A percentile compares a stretch with the other conserved stretches of the same genome.
phyloP scores from a whole-genome alignment of 2,113 vertebrate genomes.

The Mus musculus region GRCm39 chr8:109662501-109663000 shows the following conservation, averaged over 20 bases:
- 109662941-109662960: neutral
- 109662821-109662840: neutral
- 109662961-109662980: neutral
- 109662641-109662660: neutral
- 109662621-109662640: neutral
- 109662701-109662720: slow-evolving; percentile 38
- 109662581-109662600: neutral
- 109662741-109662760: slow-evolving; percentile 16
- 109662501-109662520: neutral
- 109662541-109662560: neutral
- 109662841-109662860: neutral
- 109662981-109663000: neutral
- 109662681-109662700: neutral
- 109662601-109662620: slow-evolving; percentile 9
- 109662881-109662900: neutral
- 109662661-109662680: neutral
- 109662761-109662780: neutral
- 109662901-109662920: neutral
- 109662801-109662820: neutral
- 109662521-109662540: neutral
- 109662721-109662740: slow-evolving; percentile 4
- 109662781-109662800: slow-evolving; percentile 16
- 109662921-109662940: neutral
- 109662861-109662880: neutral
- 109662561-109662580: neutral